Evolutionary conservation across 2,888 invertebrate genomes (phyloP).

Genomic region (Melanchra persicariae): DNA sequence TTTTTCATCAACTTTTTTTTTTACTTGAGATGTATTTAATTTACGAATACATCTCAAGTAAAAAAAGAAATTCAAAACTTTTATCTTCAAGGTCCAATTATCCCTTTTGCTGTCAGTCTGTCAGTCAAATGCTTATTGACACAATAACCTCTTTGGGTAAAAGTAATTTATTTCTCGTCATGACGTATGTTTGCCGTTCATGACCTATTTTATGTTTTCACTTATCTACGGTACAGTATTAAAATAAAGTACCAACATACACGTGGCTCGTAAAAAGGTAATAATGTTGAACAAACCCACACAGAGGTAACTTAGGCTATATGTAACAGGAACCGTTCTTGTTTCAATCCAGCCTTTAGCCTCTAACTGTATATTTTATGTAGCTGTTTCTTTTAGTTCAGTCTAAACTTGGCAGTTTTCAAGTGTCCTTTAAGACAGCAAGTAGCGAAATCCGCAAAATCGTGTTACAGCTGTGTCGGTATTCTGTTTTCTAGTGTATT

Average conservation of each 20-base stretch:
- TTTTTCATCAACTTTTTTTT: too few species aligned
- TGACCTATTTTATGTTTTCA: constrained; percentile 48
- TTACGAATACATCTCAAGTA: too few species aligned
- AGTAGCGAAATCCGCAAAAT: constrained; percentile 74
- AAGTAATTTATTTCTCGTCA: constrained; percentile 42
- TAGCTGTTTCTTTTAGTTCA: constrained; percentile 61
- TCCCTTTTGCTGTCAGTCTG: neutral
- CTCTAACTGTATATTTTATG: constrained; percentile 38
- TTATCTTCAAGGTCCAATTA: neutral
- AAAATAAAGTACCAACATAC: constrained; percentile 47
- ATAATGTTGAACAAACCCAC: constrained; percentile 41
- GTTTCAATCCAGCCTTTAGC: constrained; percentile 44
- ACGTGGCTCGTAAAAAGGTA: constrained; percentile 43
- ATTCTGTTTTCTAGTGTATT: constrained; percentile 58
- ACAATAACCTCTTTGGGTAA: constrained; percentile 17
- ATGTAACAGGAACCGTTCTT: constrained; percentile 20
- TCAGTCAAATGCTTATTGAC: constrained; percentile 4
- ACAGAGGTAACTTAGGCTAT: constrained; percentile 15
- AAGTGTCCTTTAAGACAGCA: constrained; percentile 70
- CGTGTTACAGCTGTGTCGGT: constrained; percentile 65
- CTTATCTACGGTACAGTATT: constrained; percentile 47
- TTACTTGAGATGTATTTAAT: too few species aligned
- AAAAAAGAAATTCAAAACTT: neutral
- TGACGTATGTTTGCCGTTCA: constrained; percentile 33
- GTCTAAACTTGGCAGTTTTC: constrained; percentile 71